These are phyloP conservation scores for Thysanoteuthis rhombus DNA, from an alignment of 2,888 invertebrate genomes.

Conservation along the genomic window DNA sequence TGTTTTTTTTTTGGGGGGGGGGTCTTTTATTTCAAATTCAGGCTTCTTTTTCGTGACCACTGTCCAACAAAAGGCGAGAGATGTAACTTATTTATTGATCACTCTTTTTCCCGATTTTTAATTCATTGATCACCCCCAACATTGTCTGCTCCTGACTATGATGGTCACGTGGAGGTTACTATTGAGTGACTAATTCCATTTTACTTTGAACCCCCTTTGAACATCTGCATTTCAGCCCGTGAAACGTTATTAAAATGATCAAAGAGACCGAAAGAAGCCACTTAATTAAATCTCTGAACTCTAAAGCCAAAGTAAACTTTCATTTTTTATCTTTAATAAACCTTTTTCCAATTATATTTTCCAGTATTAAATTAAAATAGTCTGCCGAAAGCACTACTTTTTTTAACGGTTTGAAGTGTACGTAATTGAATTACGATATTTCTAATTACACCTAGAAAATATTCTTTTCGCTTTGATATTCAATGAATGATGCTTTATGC, in stretches of 20 bases:
- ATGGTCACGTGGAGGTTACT: no score
- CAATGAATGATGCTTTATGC: not conserved
- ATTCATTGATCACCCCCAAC: no score
- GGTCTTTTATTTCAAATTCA: no score
- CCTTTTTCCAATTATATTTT: not conserved
- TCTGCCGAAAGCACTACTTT: not conserved
- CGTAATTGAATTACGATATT: not conserved
- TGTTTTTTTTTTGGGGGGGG: no score
- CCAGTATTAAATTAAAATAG: not conserved
- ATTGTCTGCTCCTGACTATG: no score
- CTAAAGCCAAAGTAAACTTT: not conserved
- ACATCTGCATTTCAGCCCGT: not conserved
- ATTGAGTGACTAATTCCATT: no score
- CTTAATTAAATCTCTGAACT: not conserved
- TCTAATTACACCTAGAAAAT: not conserved
- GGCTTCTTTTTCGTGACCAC: no score
- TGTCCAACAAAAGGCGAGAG: no score
- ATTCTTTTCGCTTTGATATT: not conserved
- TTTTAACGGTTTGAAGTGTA: not conserved
- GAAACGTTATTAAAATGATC: not conserved
- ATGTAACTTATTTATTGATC: no score
- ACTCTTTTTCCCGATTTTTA: no score
- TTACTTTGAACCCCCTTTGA: not conserved
- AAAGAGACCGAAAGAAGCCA: not conserved
- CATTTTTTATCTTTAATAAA: not conserved